Evolutionary conservation across 2,113 vertebrate species (phyloP).

Genomic region (Setophaga coronata): DNA sequence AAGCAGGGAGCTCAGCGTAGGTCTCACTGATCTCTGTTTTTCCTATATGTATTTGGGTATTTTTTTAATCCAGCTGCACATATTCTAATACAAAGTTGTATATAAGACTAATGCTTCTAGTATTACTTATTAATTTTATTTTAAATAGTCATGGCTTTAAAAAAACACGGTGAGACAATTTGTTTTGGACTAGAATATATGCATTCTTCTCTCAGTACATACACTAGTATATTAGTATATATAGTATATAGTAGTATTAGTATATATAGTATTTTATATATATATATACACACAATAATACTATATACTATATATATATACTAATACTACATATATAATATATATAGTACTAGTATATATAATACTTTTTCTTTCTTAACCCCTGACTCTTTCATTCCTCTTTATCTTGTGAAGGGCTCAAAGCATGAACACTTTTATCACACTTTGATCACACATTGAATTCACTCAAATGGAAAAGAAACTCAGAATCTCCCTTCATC

Average conservation of each 20-base stretch:
- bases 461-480: neutral
- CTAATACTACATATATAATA: too few relatives aligned
- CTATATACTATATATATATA: too few relatives aligned
- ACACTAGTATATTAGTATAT: neutral
- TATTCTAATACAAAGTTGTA: neutral
- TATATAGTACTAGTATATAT: neutral
- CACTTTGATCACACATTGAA: too few relatives aligned
- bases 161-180: neutral
- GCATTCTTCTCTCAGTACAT: neutral
- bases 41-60: neutral
- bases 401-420: neutral
- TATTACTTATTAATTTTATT: neutral
- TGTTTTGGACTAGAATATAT: neutral
- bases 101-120: neutral
- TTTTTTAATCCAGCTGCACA: neutral
- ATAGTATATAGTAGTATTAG: too few relatives aligned
- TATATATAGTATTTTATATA: too few relatives aligned
- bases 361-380: neutral
- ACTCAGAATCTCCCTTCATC: neutral
- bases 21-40: neutral
- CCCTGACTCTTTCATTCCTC: neutral
- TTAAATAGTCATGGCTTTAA: neutral
- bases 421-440: neutral
- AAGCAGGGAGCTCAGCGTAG: neutral
- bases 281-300: too few relatives aligned